Evolutionary conservation across 2,888 invertebrate species (phyloP), one percentile per base, ranked within the genome.

Genomic region (Cephus spinipes): DNA sequence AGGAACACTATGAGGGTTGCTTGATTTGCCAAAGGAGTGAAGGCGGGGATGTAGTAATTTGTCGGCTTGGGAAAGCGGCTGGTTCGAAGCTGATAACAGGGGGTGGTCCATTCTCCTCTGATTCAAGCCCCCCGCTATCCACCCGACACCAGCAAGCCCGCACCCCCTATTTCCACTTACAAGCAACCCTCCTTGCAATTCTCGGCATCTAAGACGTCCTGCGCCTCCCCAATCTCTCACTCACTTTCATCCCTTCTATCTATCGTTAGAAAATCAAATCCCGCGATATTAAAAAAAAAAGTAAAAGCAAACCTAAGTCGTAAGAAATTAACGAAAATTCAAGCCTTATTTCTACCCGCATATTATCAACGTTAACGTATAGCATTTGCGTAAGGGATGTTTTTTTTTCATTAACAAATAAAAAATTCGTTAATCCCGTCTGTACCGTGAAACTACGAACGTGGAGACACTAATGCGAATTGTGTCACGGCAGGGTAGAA

Each of bases 51-150:
- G 89, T 89, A 90, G 90, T 90, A 90, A 90, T 90, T 90, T 90
- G 90, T 90, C 90, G 90, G 90, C 90, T 90, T 87, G 90, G 85
- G 85, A 86, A 88, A 89, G 86, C 88, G 88, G 88, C 90, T 90
- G 90, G 89, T 85, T 87, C 85, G 86, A 84, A 85, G 87, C 90
- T 90, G 90, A 90, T 90, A 90, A 90, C 90, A 85, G 86, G 87
- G 85, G 88, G 87, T 89, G 90, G 90, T 90, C 90, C 89, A 90
- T 90, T 90, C 89, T 89, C 89, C 88, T 86, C 85, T 87, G 88
- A 87, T 88, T 89, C 87, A 81, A 86, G 83, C 81, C 74, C 81
- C 81, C 74, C 81, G 78, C 79, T 69, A 79, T 79, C 83, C 82
- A 82, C 82, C 82, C 79, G 81, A 80, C 83, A 80, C 81, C 80